Evolutionary conservation across 2,797 vertebrate genomes (phyloP).

Genomic region (Gallinago stenura): DNA sequence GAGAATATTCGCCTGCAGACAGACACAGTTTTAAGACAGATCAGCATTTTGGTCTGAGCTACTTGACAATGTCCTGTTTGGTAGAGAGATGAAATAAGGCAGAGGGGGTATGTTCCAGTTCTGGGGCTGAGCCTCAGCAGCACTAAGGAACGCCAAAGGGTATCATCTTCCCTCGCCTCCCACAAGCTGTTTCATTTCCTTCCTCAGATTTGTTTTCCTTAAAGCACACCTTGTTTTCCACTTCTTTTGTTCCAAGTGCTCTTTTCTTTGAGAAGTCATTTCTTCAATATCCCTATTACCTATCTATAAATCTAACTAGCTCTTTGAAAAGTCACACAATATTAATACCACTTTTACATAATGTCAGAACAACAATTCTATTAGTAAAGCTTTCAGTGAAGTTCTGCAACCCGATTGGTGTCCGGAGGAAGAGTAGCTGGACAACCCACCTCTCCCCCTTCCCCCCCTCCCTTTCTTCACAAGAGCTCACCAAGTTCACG

Average conservation of each 20-base stretch:
- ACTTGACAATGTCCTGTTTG: slow-evolving; percentile 69
- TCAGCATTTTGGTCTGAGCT: slow-evolving; percentile 65
- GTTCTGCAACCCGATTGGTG: slow-evolving; percentile 66
- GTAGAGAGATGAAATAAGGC: slow-evolving; percentile 72
- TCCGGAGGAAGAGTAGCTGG: slow-evolving; percentile 54
- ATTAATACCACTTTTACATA: slow-evolving; percentile 81
- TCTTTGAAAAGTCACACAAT: slow-evolving; percentile 80
- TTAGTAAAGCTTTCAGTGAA: slow-evolving; percentile 90
- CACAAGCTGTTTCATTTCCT: slow-evolving; percentile 72
- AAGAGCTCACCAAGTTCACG: slow-evolving; percentile 62
- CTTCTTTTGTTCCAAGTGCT: slow-evolving; percentile 80
- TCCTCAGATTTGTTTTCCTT: slow-evolving; percentile 65
- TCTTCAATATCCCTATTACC: slow-evolving; percentile 75
- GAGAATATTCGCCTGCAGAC: slow-evolving; percentile 41
- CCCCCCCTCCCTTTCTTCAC: slow-evolving; percentile 68
- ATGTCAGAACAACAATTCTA: slow-evolving; percentile 84
- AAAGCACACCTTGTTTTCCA: slow-evolving; percentile 67
- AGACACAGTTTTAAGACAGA: slow-evolving; percentile 38
- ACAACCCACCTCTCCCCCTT: slow-evolving; percentile 20
- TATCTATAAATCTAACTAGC: slow-evolving; percentile 77
- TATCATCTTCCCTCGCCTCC: slow-evolving; percentile 25
- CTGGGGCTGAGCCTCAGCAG: slow-evolving; percentile 69
- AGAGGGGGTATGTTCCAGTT: slow-evolving; percentile 68
- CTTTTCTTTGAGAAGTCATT: slow-evolving; percentile 77
- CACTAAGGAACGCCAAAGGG: slow-evolving; percentile 36